Conservation (phyloP, 2,888 invertebrate genomes). For the Corythucha ciliata region DNA sequence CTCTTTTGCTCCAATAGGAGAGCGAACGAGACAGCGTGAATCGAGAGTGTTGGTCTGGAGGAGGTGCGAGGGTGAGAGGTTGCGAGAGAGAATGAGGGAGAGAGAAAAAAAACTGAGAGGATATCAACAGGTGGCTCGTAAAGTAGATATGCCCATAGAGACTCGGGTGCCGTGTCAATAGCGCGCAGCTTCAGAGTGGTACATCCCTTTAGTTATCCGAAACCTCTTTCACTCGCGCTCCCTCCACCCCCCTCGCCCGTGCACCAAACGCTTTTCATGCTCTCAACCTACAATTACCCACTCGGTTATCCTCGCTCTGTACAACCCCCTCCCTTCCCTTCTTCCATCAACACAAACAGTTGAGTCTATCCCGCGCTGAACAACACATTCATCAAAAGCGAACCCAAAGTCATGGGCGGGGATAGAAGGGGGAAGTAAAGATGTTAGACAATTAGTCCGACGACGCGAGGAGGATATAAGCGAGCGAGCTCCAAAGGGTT, state of each 20-base stretch:
- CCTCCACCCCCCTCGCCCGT: neutral
- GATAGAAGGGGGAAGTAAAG: neutral
- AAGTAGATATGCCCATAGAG: slow-evolving; percentile 27
- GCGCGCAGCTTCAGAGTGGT: slow-evolving; percentile 13
- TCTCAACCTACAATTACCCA: slow-evolving; percentile 25
- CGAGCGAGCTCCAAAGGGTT: neutral
- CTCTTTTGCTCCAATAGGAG: no score
- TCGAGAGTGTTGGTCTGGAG: neutral
- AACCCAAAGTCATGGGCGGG: neutral
- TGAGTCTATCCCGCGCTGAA: slow-evolving; percentile 9
- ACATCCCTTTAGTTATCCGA: slow-evolving; percentile 20
- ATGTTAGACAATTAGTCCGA: neutral
- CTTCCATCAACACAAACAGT: slow-evolving; percentile 23
- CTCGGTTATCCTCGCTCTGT: slow-evolving; percentile 19
- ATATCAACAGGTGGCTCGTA: slow-evolving; percentile 26
- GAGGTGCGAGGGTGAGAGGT: neutral
- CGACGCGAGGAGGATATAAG: neutral
- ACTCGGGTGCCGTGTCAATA: slow-evolving; percentile 19
- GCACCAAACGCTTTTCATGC: slow-evolving; percentile 11
- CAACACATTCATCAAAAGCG: no score
- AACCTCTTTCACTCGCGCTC: slow-evolving; percentile 3
- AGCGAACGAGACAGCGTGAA: no score
- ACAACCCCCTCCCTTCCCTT: slow-evolving; percentile 17
- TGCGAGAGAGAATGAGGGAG: neutral
- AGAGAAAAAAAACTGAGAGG: slow-evolving; percentile 6